phyloP scores from a whole-genome alignment of 1,140 invertebrate genomes.

The Lepidurus packardi region DNA sequence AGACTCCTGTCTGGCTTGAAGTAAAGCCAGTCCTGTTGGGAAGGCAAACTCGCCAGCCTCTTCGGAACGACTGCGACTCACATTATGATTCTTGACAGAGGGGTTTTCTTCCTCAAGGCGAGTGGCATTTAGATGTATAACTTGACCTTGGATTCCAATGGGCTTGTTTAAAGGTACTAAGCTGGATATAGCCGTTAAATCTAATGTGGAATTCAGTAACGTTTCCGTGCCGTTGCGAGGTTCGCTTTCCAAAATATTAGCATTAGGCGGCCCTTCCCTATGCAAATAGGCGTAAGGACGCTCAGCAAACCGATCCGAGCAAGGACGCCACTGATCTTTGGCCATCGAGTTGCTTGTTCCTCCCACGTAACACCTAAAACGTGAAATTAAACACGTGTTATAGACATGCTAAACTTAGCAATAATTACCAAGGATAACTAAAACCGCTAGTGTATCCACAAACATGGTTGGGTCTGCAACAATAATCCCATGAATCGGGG shows the following conservation, averaged over 20 bases:
- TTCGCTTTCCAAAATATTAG: conserved; percentile 36
- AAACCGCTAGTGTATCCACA: conserved; percentile 70
- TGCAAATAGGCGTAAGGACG: conserved; percentile 64
- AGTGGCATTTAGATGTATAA: background rate
- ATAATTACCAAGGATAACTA: conserved; percentile 33
- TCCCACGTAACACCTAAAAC: conserved; percentile 69
- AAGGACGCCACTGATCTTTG: conserved; percentile 71
- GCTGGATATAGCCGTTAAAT: background rate
- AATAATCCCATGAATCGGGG: conserved; percentile 70
- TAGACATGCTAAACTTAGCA: background rate
- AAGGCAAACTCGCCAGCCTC: background rate
- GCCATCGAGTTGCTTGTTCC: conserved; percentile 42
- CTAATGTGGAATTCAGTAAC: background rate
- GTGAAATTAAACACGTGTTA: conserved; percentile 24
- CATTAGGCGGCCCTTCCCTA: conserved; percentile 54
- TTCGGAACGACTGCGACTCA: background rate
- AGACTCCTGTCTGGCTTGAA: background rate
- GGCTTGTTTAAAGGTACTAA: background rate
- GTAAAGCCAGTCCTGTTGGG: background rate
- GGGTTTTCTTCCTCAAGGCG: background rate
- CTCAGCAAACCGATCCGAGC: conserved; percentile 64
- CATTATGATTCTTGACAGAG: background rate
- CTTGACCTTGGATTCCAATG: background rate
- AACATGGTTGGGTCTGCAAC: conserved; percentile 67
- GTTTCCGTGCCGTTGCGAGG: background rate